A percentile compares a stretch with the other conserved stretches of the same genome.
Conservation (phyloP, 2,113 vertebrate genomes). For the Oncorhynchus masou region DNA sequence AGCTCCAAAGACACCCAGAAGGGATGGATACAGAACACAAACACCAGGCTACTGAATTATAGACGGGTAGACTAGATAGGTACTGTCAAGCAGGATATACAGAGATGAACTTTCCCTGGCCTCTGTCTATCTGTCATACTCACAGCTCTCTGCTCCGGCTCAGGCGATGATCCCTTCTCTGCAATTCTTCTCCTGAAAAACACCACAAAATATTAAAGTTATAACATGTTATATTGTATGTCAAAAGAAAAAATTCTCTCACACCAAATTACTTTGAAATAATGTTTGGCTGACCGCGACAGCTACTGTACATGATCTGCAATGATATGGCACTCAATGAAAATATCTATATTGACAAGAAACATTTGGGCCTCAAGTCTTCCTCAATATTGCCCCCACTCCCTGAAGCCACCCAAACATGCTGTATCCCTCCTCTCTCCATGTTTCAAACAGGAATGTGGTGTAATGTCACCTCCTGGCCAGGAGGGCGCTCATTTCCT, state of each 20-base stretch:
- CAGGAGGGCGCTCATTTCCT: constrained; percentile 98
- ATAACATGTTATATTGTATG: neutral
- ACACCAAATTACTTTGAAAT: neutral
- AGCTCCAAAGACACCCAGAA: neutral
- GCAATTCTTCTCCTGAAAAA: constrained; percentile 91
- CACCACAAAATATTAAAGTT: neutral
- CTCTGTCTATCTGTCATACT: constrained; percentile 59
- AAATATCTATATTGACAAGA: too few species aligned
- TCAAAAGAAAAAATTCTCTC: neutral
- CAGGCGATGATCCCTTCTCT: constrained; percentile 92
- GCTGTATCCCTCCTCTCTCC: neutral
- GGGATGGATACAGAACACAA: neutral
- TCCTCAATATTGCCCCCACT: neutral
- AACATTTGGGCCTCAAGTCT: too few species aligned
- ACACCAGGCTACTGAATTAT: neutral
- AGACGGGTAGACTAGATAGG: neutral
- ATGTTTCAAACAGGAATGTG: neutral
- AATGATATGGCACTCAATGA: too few species aligned
- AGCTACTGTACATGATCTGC: neutral
- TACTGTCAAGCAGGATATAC: neutral
- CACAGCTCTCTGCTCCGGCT: constrained; percentile 88
- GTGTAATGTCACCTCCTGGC: constrained; percentile 85
- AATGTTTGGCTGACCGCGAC: neutral
- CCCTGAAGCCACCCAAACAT: neutral
- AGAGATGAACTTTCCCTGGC: neutral